Percentiles rank a stretch among this genome's conserved stretches.
These are phyloP conservation scores for Anoplophora glabripennis DNA, from an alignment of 1,140 invertebrate species.

Conservation along the genomic window DNA sequence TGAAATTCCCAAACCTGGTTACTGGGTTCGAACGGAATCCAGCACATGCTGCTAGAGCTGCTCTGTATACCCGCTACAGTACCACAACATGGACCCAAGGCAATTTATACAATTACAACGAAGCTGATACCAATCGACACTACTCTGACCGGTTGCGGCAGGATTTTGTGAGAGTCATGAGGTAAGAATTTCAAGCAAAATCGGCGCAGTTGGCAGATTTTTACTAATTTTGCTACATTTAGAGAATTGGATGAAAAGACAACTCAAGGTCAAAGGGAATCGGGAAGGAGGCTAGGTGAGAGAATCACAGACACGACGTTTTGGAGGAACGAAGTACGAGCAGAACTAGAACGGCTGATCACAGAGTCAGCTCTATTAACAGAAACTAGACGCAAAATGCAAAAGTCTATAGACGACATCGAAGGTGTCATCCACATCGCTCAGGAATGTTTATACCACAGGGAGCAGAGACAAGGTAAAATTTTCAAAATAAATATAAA, in stretches of 20 bases:
- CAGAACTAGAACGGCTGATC: constrained; percentile 83
- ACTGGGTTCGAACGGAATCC: constrained; percentile 76
- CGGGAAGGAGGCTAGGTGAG: constrained; percentile 78
- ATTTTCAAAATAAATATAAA: not conserved
- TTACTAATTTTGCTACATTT: too few relatives aligned
- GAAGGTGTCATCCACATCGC: constrained; percentile 86
- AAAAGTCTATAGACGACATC: constrained; percentile 81
- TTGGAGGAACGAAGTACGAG: constrained; percentile 83
- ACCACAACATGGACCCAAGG: constrained; percentile 88
- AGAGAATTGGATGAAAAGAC: constrained; percentile 79
- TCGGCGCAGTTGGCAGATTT: too few relatives aligned
- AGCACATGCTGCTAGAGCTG: constrained; percentile 69
- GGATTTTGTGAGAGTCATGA: constrained; percentile 71
- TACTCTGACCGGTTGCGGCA: constrained; percentile 78
- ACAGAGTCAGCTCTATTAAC: constrained; percentile 80
- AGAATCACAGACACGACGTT: constrained; percentile 90
- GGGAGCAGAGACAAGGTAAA: constrained; percentile 78
- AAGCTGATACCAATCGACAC: constrained; percentile 81
- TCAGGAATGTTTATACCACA: constrained; percentile 88
- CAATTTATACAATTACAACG: constrained; percentile 80
- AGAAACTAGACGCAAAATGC: constrained; percentile 72
- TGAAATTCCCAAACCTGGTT: constrained; percentile 77
- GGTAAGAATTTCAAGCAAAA: too few relatives aligned
- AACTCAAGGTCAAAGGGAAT: constrained; percentile 70
- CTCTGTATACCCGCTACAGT: constrained; percentile 81